Percentiles rank a stretch among this genome's conserved stretches.
Evolutionary conservation across 2,113 vertebrate genomes (phyloP).

Genomic region (Vicugna pacos): DNA sequence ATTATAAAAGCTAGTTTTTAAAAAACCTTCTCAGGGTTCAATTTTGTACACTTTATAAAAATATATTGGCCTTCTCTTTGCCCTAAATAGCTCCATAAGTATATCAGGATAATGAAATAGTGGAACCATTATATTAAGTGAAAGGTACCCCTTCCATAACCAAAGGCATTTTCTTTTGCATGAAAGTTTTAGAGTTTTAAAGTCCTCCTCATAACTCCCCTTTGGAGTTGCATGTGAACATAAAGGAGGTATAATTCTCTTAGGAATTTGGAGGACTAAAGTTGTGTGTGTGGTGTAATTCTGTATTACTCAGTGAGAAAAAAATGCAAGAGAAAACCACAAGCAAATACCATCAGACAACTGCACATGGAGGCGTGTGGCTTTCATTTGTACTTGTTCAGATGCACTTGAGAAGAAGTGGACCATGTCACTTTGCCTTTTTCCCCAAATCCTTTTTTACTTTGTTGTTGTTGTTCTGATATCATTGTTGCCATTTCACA

Average conservation of each 20-base stretch:
- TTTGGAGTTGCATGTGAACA: conserved; percentile 46
- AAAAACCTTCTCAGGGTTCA: background rate
- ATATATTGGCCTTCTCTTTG: background rate
- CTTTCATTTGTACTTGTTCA: conserved; percentile 70
- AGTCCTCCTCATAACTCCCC: background rate
- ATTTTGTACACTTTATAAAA: background rate
- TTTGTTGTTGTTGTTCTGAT: background rate
- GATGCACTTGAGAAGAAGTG: conserved; percentile 74
- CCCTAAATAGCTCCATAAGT: background rate
- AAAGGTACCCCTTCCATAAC: background rate
- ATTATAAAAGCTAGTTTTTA: background rate
- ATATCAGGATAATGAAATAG: background rate
- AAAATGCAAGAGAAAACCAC: conserved; percentile 74
- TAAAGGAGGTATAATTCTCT: conserved; percentile 43
- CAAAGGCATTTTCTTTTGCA: background rate
- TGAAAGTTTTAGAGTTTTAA: background rate
- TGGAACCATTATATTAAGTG: background rate
- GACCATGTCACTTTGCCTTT: conserved; percentile 38
- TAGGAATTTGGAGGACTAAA: conserved; percentile 70
- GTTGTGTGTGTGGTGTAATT: conserved; percentile 75
- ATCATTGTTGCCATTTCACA: conserved; percentile 24
- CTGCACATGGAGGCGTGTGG: background rate
- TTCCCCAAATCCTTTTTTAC: background rate
- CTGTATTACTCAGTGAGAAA: conserved; percentile 74
- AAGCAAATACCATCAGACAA: conserved; percentile 70